Base-by-base conservation (phyloP, 2,888 invertebrate species). In the Pammene aurita region DNA sequence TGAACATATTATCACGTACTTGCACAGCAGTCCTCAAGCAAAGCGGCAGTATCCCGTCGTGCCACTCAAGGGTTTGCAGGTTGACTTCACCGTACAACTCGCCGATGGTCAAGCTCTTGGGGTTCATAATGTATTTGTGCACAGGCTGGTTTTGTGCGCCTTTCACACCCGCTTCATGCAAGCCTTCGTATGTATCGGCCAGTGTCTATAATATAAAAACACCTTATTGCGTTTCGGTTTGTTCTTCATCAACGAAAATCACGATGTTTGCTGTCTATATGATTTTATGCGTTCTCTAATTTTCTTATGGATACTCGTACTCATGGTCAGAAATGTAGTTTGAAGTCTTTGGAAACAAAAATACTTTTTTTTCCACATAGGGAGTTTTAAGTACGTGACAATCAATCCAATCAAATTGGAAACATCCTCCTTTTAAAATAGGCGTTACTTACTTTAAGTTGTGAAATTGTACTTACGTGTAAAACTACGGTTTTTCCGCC, bases 11-110 rank as follows among this genome's bases (percentile, higher is more conserved):
- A 38, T 9, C 7, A 72, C 74, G 74, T 78, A 90, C 93, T 79
- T 89, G 89, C 0, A 93, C 93, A 65, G 92, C 93, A 6, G 90
- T 91, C 65, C 93, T 81, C 44, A 93, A 80, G 48, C 89, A 82
- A 5, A 92, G 80, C 1, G 93, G 97, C 82, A 98, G 93, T 0
- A 98, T 93, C 0, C 98, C 98, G 83, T 98, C 98, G 76, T 95
- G 95, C 98, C 98, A 98, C 86, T 98, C 98, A 75, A 97, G 89
- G 0, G 98, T 97, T 75, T 96, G 94, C 11, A 95, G 89, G 85
- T 97, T 96, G 0, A 98, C 95, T 83, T 96, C 97, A 0, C 98
- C 98, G 77, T 98, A 98, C 13, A 98, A 86, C 85, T 98, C 97
- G 16, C 97, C 97, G 80, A 97, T 96, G 0, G 95, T 95, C 11